Evolutionary conservation across 2,888 invertebrate species (phyloP), one percentile per base, ranked within the genome.

Genomic region (Axea sp.): DNA sequence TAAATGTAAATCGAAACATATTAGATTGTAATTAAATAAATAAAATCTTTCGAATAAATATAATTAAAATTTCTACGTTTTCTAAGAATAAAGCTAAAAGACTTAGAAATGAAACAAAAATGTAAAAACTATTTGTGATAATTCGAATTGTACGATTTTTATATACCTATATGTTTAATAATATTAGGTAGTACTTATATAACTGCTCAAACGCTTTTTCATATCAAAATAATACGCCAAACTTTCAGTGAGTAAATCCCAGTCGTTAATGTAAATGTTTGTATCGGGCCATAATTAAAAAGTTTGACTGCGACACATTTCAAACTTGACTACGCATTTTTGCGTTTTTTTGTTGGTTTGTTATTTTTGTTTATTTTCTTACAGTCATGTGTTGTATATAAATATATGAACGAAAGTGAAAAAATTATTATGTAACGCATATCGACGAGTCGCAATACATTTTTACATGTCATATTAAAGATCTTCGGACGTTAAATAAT

Each of bases 401-500:
- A 37, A 49, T 49, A 49, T 57, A 60, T n/a, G 62, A 39, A 49
- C 53, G 14, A 39, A 55, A 39, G 11, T 28, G 51, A 17, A n/a
- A 19, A 15, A 15, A 14, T 11, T n/a, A n/a, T 24, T 28, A 19
- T 67, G 57, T 22, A 57, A 73, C 51, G 57, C 73, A 68, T 68
- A 68, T 73, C 67, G 68, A 33, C 35, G 45, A 68, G 43, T 73
- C 43, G 45, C 37, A 62, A 74, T 45, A 51, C 41, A 59, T 55
- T 43, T 68, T 51, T 64, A 64, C 47, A 45, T 28, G 57, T 72
- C 49, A 26, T 59, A 41, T 65, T 33, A 30, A 65, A 74, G 60
- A 74, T 69, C 69, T 74, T 74, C 55, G 64, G 65, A 69, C 69
- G 57, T 71, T 69, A 59, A 74, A 69, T 59, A 22, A 51, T 73